Base-by-base conservation (phyloP, 2,113 vertebrate genomes). In the Lophius piscatorius region DNA sequence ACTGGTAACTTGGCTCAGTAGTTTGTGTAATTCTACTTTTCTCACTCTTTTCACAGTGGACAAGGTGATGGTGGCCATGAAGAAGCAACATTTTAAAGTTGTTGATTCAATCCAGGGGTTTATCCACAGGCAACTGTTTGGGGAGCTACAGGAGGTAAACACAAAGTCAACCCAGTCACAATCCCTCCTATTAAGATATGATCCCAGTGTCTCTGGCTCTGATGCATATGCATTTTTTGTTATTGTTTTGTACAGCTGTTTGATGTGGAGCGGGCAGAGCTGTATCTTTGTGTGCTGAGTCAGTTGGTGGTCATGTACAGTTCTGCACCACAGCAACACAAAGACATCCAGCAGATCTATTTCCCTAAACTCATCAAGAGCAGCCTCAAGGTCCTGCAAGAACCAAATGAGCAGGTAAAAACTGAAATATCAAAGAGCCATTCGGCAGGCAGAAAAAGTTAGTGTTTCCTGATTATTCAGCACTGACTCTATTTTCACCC, bases 61-160 rank as follows among this genome's bases (percentile, higher is more conserved):
- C 76, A 41, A 49, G 2, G 88, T 94, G 4, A 82, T 81, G 20
- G 0, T 42, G 18, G 65, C 88, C 58, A 55, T 95, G 21, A 80
- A 89, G 81, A 87, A 76, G 26, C 81, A 76, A 0, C 29, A 94
- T 59, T 29, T 90, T 45, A 73, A 74, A 16, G 28, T 87, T 12
- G 24, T 89, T 0, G 91, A 94, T 76, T 90, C 93, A 11, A 14
- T 97, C 72, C 91, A 92, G 68, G 90, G 91, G 56, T 98, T 95
- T 59, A 51, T 96, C 42, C 78, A 94, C 23, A 85, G 95, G 41
- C 91, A 66, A 35, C 86, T 98, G 18, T 91, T 88, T 48, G 86
- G 92, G 23, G 95, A 96, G 33, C 83, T 98, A 24, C 90, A 76
- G 65, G 90, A 86, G 69, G 95, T 98, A 82, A 92, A 90, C 75